Evolutionary conservation across 2,113 vertebrate species (phyloP).

Genomic region (Oryzias curvinotus): DNA sequence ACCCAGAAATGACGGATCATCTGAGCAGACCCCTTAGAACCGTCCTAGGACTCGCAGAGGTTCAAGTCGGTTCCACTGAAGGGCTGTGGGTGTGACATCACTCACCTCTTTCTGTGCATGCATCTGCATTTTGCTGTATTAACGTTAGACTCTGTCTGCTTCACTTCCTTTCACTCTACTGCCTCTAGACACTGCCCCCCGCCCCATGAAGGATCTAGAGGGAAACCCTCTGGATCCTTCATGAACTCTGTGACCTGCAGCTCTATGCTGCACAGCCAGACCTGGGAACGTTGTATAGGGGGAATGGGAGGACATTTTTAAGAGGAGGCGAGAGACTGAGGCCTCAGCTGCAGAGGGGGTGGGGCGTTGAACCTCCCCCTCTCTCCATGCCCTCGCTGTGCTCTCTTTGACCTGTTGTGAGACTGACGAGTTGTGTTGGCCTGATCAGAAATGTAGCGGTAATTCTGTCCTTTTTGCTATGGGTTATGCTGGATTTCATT

Average conservation of each 20-base stretch:
- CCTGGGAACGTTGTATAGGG: constrained; percentile 22
- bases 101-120: background rate
- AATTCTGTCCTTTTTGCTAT: too few relatives aligned
- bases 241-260: constrained; percentile 69
- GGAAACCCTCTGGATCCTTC: constrained; percentile 51
- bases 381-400: constrained; percentile 52
- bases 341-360: constrained; percentile 69
- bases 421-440: constrained; percentile 20
- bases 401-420: constrained; percentile 63
- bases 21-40: constrained; percentile 24
- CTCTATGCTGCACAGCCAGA: constrained; percentile 41
- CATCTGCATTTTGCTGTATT: constrained; percentile 6
- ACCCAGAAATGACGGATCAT: too few relatives aligned
- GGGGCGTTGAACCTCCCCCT: constrained; percentile 32
- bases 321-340: constrained; percentile 34
- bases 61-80: background rate
- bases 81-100: background rate
- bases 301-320: constrained; percentile 23
- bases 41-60: constrained; percentile 10
- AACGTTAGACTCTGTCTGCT: constrained; percentile 54
- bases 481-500: too few relatives aligned
- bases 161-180: constrained; percentile 43
- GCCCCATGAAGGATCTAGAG: constrained; percentile 36
- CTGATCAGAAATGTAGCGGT: background rate
- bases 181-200: constrained; percentile 41